A percentile compares a stretch with the other conserved stretches of the same genome.
Evolutionary conservation across 2,113 vertebrate species (phyloP).

Genomic region (Gallinago undulata): DNA sequence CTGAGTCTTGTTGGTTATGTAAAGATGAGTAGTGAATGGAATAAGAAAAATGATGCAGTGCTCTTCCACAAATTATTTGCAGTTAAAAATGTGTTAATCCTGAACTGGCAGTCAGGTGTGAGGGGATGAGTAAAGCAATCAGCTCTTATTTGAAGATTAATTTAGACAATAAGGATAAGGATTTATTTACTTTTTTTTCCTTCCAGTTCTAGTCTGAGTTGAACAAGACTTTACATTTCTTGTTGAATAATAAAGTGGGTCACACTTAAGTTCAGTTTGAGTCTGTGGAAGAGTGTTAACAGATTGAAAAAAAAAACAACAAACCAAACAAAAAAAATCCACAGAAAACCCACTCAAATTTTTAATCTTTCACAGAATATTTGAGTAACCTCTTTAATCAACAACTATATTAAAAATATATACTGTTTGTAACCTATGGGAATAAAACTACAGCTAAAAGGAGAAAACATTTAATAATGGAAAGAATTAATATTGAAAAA

Average conservation of each 20-base stretch:
- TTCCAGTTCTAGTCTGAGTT: background rate
- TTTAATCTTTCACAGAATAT: background rate
- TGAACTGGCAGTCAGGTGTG: background rate
- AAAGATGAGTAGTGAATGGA: background rate
- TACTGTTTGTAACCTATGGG: background rate
- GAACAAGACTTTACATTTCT: background rate
- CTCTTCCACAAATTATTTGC: background rate
- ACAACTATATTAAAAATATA: background rate
- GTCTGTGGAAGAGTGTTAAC: background rate
- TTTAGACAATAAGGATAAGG: background rate
- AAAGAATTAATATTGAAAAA: background rate
- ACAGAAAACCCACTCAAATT: background rate
- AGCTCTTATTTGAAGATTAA: background rate
- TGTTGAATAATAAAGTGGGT: background rate
- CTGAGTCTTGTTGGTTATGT: background rate
- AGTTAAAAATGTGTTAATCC: background rate
- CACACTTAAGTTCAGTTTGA: background rate
- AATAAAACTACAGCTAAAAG: background rate
- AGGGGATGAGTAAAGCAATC: background rate
- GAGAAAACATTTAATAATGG: background rate
- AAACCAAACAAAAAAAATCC: background rate
- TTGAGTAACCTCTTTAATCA: background rate
- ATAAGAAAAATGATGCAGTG: background rate
- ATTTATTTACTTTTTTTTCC: background rate
- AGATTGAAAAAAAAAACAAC: background rate